Evolutionary conservation across 2,888 invertebrate species (phyloP).

Genomic region (Copidosoma aretas): DNA sequence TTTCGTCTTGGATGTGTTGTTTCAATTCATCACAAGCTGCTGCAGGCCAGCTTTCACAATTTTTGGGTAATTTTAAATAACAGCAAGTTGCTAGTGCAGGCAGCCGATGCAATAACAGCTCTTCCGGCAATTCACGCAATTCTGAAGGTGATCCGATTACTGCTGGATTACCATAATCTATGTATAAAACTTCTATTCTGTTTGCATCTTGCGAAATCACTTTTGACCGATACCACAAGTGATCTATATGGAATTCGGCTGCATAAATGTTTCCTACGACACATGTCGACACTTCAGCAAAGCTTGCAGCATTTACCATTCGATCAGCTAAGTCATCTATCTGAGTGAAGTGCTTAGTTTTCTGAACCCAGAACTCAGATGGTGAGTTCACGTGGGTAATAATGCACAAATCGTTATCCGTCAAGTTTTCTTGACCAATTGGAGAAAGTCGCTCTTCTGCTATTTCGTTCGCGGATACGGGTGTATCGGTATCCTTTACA

Average conservation of each 20-base stretch:
- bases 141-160: constrained; percentile 63
- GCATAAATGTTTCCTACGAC: constrained; percentile 70
- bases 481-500: background rate
- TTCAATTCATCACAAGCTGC: constrained; percentile 72
- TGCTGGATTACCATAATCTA: constrained; percentile 74
- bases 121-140: constrained; percentile 68
- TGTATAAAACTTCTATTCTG: constrained; percentile 70
- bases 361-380: constrained; percentile 58
- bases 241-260: constrained; percentile 72
- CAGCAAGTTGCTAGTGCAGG: constrained; percentile 71
- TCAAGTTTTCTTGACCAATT: constrained; percentile 53
- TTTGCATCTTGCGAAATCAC: constrained; percentile 66
- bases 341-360: constrained; percentile 62
- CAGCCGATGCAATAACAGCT: constrained; percentile 67
- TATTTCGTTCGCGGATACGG: background rate
- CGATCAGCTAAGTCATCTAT: constrained; percentile 70
- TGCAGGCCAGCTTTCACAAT: constrained; percentile 70
- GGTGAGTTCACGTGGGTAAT: constrained; percentile 52
- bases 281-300: constrained; percentile 63
- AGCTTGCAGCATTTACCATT: constrained; percentile 66
- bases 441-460: constrained; percentile 51
- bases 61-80: constrained; percentile 68
- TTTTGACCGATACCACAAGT: constrained; percentile 73
- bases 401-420: constrained; percentile 44
- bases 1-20: constrained; percentile 59